A percentile compares a stretch with the other conserved stretches of the same genome.
phyloP scores from a whole-genome alignment of 2,113 vertebrate genomes.

The Colistium nudipinnis region DNA sequence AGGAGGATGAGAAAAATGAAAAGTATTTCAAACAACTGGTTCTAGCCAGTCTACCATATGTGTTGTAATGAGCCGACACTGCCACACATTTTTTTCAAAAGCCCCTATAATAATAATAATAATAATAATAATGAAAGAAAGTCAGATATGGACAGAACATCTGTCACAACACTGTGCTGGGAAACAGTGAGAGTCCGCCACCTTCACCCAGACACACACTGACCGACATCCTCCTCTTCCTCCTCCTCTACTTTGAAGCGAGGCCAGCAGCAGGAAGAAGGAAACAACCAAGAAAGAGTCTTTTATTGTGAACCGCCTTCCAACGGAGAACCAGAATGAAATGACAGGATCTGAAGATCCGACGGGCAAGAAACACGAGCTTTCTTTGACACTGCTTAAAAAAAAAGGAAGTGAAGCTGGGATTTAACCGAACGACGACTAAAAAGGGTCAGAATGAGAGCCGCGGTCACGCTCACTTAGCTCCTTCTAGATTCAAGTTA shows the following conservation, averaged over 20 bases:
- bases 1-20: slow-evolving; percentile 30
- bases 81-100: neutral
- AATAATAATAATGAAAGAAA: neutral
- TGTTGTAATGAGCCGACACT: slow-evolving; percentile 16
- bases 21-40: slow-evolving; percentile 52
- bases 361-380: slow-evolving; percentile 25
- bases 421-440: slow-evolving; percentile 15
- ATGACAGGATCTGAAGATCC: slow-evolving; percentile 47
- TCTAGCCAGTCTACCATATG: slow-evolving; percentile 26
- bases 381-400: slow-evolving; percentile 44
- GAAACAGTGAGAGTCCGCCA: slow-evolving; percentile 7
- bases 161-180: slow-evolving; percentile 15
- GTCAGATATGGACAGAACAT: slow-evolving; percentile 10
- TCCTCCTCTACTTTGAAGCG: slow-evolving; percentile 54
- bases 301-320: slow-evolving; percentile 55
- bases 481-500: neutral
- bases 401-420: slow-evolving; percentile 30
- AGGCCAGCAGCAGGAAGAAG: slow-evolving; percentile 64
- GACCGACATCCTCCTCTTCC: slow-evolving; percentile 51
- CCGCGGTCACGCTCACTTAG: slow-evolving; percentile 5
- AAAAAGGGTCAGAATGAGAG: slow-evolving; percentile 37
- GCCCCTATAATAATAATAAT: slow-evolving; percentile 14
- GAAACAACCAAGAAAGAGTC: slow-evolving; percentile 64
- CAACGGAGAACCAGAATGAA: slow-evolving; percentile 51
- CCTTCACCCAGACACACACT: slow-evolving; percentile 30